Conservation (phyloP, 2,113 vertebrate genomes). For the Otolemur garnettii region DNA sequence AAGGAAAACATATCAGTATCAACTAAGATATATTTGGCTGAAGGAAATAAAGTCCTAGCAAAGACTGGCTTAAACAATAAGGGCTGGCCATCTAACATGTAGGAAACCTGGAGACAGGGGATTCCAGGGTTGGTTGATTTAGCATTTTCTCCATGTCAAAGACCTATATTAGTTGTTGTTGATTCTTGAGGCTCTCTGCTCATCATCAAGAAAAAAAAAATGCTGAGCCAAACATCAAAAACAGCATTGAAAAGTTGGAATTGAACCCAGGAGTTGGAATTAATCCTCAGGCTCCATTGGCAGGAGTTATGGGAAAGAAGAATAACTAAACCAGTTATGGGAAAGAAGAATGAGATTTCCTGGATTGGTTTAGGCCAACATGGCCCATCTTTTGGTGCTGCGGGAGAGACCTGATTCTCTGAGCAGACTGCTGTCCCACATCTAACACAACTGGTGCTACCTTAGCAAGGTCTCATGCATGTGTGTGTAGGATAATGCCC, state of each 20-base stretch:
- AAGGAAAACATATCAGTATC: background rate
- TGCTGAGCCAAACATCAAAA: background rate
- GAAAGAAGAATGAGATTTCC: background rate
- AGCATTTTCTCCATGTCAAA: background rate
- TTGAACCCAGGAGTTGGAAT: background rate
- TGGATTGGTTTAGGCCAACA: background rate
- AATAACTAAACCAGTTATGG: background rate
- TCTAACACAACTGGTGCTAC: background rate
- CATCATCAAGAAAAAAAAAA: background rate
- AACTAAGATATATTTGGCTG: background rate
- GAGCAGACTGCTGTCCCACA: background rate
- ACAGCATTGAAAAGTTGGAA: background rate
- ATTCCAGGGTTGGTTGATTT: background rate
- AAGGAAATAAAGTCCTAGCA: background rate
- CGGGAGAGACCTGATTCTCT: background rate
- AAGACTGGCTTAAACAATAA: background rate
- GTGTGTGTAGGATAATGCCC: too few species aligned
- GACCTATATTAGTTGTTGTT: background rate
- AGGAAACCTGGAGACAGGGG: background rate
- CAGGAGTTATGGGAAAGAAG: background rate
- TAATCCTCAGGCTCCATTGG: background rate
- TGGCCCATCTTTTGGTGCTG: background rate
- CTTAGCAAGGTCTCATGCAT: background rate
- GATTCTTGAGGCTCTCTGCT: background rate
- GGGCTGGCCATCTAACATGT: background rate